A percentile compares a stretch with the other conserved stretches of the same genome.
Evolutionary conservation across 2,888 invertebrate species (phyloP).

Genomic region (Oligia latruncula): DNA sequence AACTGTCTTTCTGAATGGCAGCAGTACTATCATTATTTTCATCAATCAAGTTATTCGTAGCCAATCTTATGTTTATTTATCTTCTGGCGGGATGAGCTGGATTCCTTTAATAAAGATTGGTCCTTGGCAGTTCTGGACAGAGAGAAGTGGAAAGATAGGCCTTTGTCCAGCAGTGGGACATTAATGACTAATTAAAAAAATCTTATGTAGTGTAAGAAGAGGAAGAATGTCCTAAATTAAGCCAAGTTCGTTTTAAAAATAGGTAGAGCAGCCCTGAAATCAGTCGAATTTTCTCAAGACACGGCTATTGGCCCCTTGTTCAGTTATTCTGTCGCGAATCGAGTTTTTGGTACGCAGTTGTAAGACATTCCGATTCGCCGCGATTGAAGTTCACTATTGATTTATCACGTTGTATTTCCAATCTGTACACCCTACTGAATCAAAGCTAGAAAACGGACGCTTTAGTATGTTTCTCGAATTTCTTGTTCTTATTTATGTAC

Average conservation of each 20-base stretch:
- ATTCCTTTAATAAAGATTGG: too few species aligned
- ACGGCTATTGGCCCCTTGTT: slow-evolving; percentile 78
- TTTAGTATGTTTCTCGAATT: slow-evolving; percentile 42
- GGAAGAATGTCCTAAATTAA: background rate
- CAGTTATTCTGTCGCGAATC: slow-evolving; percentile 80
- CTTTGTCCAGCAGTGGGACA: background rate
- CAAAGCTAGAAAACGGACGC: slow-evolving; percentile 48
- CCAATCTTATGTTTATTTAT: background rate
- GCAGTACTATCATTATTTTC: background rate
- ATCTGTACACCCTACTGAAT: slow-evolving; percentile 44
- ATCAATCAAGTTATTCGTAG: background rate
- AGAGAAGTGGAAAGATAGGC: background rate
- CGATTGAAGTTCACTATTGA: slow-evolving; percentile 73
- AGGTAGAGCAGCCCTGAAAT: slow-evolving; percentile 66
- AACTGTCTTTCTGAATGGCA: background rate
- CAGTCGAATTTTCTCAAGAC: slow-evolving; percentile 80
- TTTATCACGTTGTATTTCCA: slow-evolving; percentile 70
- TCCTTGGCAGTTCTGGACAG: background rate
- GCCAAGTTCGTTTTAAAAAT: background rate
- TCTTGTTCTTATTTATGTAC: slow-evolving; percentile 47
- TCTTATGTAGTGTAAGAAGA: background rate
- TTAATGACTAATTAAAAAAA: too few species aligned
- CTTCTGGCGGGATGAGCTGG: background rate
- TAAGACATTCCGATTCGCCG: slow-evolving; percentile 75
- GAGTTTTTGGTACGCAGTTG: slow-evolving; percentile 83